phyloP scores from a whole-genome alignment of 2,113 vertebrate species.

The Proteles cristata region DNA sequence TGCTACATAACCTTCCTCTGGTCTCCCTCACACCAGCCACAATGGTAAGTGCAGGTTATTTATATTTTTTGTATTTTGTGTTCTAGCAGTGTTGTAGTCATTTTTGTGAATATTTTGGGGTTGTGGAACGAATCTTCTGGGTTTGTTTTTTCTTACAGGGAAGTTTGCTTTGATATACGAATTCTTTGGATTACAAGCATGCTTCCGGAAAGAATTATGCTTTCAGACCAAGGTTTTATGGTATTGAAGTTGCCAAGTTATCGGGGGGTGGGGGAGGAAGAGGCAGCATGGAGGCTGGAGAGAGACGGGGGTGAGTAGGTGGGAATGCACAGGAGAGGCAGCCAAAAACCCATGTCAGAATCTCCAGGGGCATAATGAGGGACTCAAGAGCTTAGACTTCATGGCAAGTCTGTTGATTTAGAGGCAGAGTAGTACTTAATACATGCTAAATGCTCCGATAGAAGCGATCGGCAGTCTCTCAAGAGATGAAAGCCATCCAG shows the following conservation, averaged over 20 bases:
- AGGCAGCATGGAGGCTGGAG: accelerated
- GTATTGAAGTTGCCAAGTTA: background rate
- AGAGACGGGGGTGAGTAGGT: background rate
- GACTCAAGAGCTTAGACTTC: background rate
- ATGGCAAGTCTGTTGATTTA: background rate
- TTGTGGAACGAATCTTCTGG: no score
- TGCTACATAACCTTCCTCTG: no score
- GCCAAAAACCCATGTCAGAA: background rate
- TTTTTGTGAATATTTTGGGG: no score
- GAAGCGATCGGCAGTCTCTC: background rate
- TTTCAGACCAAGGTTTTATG: no score
- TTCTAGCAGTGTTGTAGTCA: no score
- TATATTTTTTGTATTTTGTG: no score
- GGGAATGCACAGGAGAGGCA: background rate
- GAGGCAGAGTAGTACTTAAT: background rate
- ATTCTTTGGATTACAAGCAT: no score
- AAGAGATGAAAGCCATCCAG: background rate
- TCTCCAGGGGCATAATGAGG: background rate
- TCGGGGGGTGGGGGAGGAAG: background rate
- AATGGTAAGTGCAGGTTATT: no score
- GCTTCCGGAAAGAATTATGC: no score
- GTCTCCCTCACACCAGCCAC: no score
- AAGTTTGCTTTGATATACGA: no score
- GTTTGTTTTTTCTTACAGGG: no score
- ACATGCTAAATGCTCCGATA: accelerated